Evolutionary conservation across 2,888 invertebrate species (phyloP), one percentile per base, ranked within the genome.

Genomic region (Dichetophora obliterata): DNA sequence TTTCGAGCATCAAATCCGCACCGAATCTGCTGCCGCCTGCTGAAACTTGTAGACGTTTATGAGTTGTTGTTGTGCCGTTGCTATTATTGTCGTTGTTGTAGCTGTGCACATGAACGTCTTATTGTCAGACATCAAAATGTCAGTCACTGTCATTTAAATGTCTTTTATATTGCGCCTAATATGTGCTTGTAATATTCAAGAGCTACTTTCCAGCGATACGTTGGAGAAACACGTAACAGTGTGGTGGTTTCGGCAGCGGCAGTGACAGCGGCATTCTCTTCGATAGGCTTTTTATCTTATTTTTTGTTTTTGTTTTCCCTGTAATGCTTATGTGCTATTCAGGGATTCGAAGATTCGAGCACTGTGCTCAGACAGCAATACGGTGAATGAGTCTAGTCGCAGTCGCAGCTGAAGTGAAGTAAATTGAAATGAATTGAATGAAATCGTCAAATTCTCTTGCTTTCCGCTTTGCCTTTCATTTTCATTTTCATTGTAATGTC

Each of bases 121-220:
- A 85, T 84, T 84, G 85, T 85, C 85, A 86, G 86, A 86, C 85
- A 85, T 85, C 86, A 85, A 85, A 85, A 86, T 85, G 85, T 85
- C 85, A 85, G 85, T 85, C 86, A 85, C 85, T 85, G 85, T 85
- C 85, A 85, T 85, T 68, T 85, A 86, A 86, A 85, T 85, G 86
- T 85, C 85, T 85, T 86, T 86, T 85, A 85, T 86, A 85, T 86
- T 85, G 85, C 85, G 84, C 86, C 86, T 86, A 85, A 85, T 84
- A 84, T 85, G 85, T 76, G 72, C 76, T 68, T 43, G 76, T 65
- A 76, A 72, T 72, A 76, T 72, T 63, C 63, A 65, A 57, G 63
- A 66, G 65, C 63, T 66, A 65, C 65, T 72, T 65, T 54, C 16
- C 19, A 3, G 24, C 59, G 31, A 72, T 24, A 31, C n/a, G 50